phyloP scores from a whole-genome alignment of 1,140 invertebrate species.

The Drosophila insularis region DNA sequence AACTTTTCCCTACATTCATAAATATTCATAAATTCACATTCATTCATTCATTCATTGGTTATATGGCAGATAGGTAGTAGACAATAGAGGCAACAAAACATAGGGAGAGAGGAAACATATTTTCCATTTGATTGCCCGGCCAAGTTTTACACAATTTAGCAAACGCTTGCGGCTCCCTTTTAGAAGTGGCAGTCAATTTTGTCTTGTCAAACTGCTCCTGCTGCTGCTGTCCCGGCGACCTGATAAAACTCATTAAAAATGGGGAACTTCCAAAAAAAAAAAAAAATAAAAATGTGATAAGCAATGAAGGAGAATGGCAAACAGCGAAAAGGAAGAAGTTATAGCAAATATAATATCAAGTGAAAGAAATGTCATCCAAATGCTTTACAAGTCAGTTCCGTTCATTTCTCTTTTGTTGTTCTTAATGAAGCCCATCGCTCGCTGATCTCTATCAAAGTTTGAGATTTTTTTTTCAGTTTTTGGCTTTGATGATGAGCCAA shows the following conservation, averaged over 20 bases:
- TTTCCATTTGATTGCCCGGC: constrained; percentile 76
- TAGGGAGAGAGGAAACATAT: constrained; percentile 54
- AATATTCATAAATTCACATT: constrained; percentile 73
- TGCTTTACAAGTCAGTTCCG: constrained; percentile 77
- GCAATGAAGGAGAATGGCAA: neutral
- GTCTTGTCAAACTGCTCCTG: constrained; percentile 23
- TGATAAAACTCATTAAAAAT: constrained; percentile 78
- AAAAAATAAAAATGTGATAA: no score
- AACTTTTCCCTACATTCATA: constrained; percentile 76
- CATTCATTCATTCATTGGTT: constrained; percentile 11
- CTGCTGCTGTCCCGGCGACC: constrained; percentile 32
- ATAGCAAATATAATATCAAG: constrained; percentile 38
- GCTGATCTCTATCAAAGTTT: constrained; percentile 73
- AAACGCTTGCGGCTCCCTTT: constrained; percentile 40
- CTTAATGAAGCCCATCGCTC: constrained; percentile 63
- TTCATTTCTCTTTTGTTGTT: constrained; percentile 20
- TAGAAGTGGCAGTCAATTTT: constrained; percentile 71
- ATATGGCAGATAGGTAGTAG: neutral
- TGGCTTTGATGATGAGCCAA: constrained; percentile 63
- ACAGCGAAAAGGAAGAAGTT: constrained; percentile 9
- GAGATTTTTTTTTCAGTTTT: neutral
- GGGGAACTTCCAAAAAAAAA: constrained; percentile 49
- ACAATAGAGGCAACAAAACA: neutral
- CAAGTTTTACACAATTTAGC: constrained; percentile 39
- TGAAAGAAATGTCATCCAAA: constrained; percentile 54